Evolutionary conservation across 2,797 vertebrate genomes (phyloP).

Genomic region (Pygocentrus nattereri): DNA sequence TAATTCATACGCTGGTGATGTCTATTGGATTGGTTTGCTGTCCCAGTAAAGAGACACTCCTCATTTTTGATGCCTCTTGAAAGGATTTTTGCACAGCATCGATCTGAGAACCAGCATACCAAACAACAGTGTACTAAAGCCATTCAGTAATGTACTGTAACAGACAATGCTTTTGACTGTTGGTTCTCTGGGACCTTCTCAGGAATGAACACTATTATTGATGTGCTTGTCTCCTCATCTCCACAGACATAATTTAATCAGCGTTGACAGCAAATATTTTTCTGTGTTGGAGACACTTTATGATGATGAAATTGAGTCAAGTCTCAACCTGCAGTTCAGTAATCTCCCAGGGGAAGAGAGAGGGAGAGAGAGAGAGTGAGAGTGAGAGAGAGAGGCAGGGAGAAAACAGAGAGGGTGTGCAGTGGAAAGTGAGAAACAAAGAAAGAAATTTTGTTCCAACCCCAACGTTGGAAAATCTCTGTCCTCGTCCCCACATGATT

Average conservation of each 20-base stretch:
- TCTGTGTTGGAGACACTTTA: slow-evolving; percentile 69
- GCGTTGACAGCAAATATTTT: slow-evolving; percentile 74
- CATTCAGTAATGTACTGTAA: neutral
- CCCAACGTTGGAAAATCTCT: too few species aligned
- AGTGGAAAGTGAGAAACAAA: neutral
- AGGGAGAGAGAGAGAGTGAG: slow-evolving; percentile 27
- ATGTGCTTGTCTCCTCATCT: slow-evolving; percentile 27
- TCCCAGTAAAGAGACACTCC: too few species aligned
- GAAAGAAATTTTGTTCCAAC: too few species aligned
- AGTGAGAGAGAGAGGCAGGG: slow-evolving; percentile 17
- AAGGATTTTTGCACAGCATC: too few species aligned
- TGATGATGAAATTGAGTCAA: slow-evolving; percentile 71
- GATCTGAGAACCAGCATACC: too few species aligned
- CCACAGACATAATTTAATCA: slow-evolving; percentile 48
- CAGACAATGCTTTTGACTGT: neutral
- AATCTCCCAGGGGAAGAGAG: slow-evolving; percentile 58
- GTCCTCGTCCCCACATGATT: too few species aligned
- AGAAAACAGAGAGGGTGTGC: too few species aligned
- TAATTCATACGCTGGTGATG: too few species aligned
- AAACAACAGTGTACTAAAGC: neutral
- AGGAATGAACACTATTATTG: slow-evolving; percentile 1
- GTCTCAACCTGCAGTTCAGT: slow-evolving; percentile 62
- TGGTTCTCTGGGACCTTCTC: neutral
- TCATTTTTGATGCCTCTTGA: too few species aligned
- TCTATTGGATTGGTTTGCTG: too few species aligned